Evolutionary conservation across 2,113 vertebrate genomes (phyloP), one percentile per base, ranked within the genome.

Genomic region (Carettochelys insculpta): DNA sequence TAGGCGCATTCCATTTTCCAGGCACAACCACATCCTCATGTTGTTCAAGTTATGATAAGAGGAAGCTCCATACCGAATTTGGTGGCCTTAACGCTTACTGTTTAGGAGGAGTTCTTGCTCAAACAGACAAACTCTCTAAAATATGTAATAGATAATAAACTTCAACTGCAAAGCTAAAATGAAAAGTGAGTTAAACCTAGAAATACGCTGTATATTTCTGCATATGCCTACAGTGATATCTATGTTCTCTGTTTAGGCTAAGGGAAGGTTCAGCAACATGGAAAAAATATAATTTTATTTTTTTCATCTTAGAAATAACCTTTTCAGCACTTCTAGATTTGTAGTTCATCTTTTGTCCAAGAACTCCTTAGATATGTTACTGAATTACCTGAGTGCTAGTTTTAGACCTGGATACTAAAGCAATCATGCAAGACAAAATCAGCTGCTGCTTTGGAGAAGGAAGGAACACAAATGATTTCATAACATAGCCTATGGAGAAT

Each of bases 331-430:
- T 25, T 92, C n/a, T 12, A 90, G 14, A 2, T 76, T 89, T 52
- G 27, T 27, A 58, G 27, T 58, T 61, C 79, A 43, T 24, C 79
- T 7, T 81, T 80, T 71, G 45, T 2, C 24, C 83, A 85, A 29
- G 80, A 58, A 20, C 16, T 88, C 65, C 19, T 38, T 83, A 12
- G 80, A 41, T 81, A 24, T 25, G 27, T 6, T 75, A 0, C 45
- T 87, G 4, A 79, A 54, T 61, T 77, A 13, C n/a, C 38, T 27
- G 14, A 53, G 24, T 50, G 6, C 52, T 1, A 0, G 0, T 88
- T 88, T 1, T 1, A 24, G n/a, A 6, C 43, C 48, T n/a, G 77
- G 5, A 61, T 19, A 16, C 58, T 61, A 61, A 61, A 34, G 58
- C 58, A 61, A 17, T 61, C 58, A 34, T 61, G 58, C 58, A 61